Evolutionary conservation across 2,888 invertebrate genomes (phyloP).

Genomic region (Siphlonurus alternatus): DNA sequence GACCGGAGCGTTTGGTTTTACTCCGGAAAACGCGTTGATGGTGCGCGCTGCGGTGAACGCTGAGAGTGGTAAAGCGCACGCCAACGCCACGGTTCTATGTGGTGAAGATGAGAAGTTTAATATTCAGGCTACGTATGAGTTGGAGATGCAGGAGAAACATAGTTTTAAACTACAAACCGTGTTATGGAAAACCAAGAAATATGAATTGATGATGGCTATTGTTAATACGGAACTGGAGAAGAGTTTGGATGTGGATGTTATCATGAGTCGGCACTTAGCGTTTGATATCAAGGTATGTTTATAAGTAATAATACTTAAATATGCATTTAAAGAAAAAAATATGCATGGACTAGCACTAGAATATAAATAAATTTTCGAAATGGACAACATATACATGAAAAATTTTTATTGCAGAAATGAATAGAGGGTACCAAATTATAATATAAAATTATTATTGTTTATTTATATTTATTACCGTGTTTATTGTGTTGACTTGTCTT

Average conservation of each 20-base stretch:
- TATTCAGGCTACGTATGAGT: not conserved
- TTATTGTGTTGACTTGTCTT: too few species aligned
- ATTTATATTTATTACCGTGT: too few species aligned
- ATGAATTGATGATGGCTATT: not conserved
- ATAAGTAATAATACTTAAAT: not conserved
- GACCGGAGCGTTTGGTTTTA: not conserved
- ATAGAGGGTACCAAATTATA: too few species aligned
- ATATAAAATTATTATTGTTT: too few species aligned
- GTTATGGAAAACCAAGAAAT: not conserved
- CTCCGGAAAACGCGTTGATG: not conserved
- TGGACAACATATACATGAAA: too few species aligned
- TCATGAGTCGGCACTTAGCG: not conserved
- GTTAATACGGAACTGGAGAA: not conserved
- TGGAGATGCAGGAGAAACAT: not conserved
- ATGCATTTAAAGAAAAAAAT: too few species aligned
- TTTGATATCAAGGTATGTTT: not conserved
- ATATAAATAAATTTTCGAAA: too few species aligned
- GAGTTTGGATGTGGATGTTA: not conserved
- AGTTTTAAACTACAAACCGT: not conserved
- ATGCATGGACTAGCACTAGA: too few species aligned
- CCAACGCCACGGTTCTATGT: not conserved
- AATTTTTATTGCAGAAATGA: too few species aligned
- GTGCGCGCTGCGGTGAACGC: not conserved
- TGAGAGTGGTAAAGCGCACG: not conserved
- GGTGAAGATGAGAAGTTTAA: not conserved